A percentile compares a stretch with the other conserved stretches of the same genome.
Conservation (phyloP, 92 coral and sea anemone species). For the Montipora capitata region DNA sequence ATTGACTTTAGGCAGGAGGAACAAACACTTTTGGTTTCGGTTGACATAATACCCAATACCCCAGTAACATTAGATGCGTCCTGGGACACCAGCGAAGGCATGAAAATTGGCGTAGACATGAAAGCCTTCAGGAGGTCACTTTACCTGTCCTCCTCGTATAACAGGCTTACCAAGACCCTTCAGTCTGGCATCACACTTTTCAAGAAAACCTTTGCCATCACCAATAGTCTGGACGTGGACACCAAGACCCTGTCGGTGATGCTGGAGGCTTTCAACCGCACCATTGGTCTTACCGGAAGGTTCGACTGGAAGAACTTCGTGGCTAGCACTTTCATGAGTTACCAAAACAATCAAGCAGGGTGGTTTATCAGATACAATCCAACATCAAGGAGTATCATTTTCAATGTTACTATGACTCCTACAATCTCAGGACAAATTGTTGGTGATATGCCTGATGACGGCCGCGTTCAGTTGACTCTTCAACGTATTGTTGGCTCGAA, state of each 20-base stretch:
- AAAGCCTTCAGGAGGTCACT: conserved; percentile 83
- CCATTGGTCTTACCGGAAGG: conserved; percentile 84
- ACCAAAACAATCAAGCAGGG: conserved; percentile 76
- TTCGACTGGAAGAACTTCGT: conserved; percentile 89
- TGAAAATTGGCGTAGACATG: conserved; percentile 77
- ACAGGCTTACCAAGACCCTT: conserved; percentile 80
- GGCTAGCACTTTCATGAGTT: conserved; percentile 82
- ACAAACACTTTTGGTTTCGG: conserved; percentile 75
- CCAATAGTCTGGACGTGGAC: conserved; percentile 78
- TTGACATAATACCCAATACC: conserved; percentile 84
- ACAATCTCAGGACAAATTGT: conserved; percentile 86
- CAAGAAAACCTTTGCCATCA: conserved; percentile 76
- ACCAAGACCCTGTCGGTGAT: conserved; percentile 79
- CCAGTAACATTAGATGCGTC: conserved; percentile 81
- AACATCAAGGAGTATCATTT: conserved; percentile 80
- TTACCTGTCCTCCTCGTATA: conserved; percentile 70
- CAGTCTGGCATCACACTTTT: conserved; percentile 80
- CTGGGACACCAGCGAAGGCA: conserved; percentile 80
- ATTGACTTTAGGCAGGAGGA: conserved; percentile 66
- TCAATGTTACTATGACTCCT: conserved; percentile 83
- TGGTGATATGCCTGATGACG: conserved; percentile 86
- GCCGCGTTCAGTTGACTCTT: conserved; percentile 77
- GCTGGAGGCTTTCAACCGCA: conserved; percentile 72
- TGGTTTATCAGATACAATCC: conserved; percentile 84
- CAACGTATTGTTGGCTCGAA: conserved; percentile 86